Conservation (phyloP, 30 jellyfish, hydroid and myxozoan genomes). For the Hydractinia echinata region DNA sequence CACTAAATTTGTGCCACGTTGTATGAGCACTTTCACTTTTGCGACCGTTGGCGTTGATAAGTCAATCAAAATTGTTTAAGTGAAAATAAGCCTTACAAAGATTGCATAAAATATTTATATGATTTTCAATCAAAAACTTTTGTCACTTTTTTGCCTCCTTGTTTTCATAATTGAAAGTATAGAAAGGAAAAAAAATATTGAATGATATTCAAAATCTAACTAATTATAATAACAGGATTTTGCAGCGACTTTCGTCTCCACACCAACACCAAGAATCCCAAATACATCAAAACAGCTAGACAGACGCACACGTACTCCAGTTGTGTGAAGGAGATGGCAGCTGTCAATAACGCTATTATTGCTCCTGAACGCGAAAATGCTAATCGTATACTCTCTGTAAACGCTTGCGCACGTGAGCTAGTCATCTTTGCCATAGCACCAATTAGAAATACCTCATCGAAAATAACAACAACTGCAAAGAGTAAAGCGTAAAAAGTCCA, state of each 20-base stretch:
- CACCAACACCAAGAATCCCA: neutral
- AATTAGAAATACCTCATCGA: conserved; percentile 16
- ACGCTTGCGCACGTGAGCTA: conserved; percentile 13
- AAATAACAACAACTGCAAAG: conserved; percentile 13
- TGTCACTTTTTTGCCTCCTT: no score
- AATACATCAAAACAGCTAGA: neutral
- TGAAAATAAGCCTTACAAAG: no score
- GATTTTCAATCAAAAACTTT: no score
- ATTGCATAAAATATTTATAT: no score
- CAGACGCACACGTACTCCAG: conserved; percentile 12
- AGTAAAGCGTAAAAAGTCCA: conserved; percentile 12
- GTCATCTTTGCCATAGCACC: conserved; percentile 21
- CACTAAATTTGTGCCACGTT: no score
- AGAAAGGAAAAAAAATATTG: no score
- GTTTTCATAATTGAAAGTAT: no score
- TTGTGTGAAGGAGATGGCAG: neutral
- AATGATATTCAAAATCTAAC: no score
- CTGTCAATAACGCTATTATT: conserved; percentile 8
- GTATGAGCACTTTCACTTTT: no score
- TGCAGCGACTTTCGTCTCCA: conserved; percentile 19
- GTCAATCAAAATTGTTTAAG: no score
- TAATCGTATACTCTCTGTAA: conserved; percentile 10
- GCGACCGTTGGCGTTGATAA: no score
- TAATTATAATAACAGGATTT: no score
- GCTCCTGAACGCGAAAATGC: conserved; percentile 25